Base-by-base conservation (phyloP, 2,888 invertebrate species). In the Cryptocephalus moraei region DNA sequence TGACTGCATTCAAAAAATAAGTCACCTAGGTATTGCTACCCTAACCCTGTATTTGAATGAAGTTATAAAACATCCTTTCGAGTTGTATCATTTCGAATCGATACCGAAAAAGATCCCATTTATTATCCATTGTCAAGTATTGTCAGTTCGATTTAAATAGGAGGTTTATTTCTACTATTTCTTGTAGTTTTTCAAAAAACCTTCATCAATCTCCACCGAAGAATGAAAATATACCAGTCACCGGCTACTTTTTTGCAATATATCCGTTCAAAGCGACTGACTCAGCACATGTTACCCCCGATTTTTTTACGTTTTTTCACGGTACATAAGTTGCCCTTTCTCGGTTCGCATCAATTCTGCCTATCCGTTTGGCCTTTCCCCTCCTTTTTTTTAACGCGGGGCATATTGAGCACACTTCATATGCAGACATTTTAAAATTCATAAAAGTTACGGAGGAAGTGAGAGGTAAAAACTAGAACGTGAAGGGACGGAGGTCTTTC, bases 371-470 rank as follows among this genome's bases (percentile, higher is more conserved):
- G 36, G 36, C 12, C 12, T 36, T n/a, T 11, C 34, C n/a, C 33
- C 33, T 32, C 43, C 43, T 9, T 43, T 32, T 43, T 33, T 32
- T 33, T 11, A 10, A 36, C 12, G 12, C 36, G 36, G 36, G 36
- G 12, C 36, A 36, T 36, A 36, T 36, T 36, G 36, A 36, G 46
- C 43, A 42, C 42, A 41, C 43, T 33, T 45, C 43, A 33, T 33
- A 43, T 46, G 39, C 49, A 45, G 44, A 39, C 46, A 43, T 12
- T 33, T 43, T 43, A 43, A 43, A 43, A 32, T 43, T 43, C 33
- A 43, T 43, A 36, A 36, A 36, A 36, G 36, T 36, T 36, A 12
- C 12, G 36, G 36, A 36, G 36, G 36, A 11, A 12, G 36, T 22
- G 22, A 22, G 22, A 22, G 22, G 22, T 22, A 22, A 22, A 22